A percentile compares a stretch with the other conserved stretches of the same genome.
Conservation (phyloP, 2,113 vertebrate species). For the Pholis gunnellus region DNA sequence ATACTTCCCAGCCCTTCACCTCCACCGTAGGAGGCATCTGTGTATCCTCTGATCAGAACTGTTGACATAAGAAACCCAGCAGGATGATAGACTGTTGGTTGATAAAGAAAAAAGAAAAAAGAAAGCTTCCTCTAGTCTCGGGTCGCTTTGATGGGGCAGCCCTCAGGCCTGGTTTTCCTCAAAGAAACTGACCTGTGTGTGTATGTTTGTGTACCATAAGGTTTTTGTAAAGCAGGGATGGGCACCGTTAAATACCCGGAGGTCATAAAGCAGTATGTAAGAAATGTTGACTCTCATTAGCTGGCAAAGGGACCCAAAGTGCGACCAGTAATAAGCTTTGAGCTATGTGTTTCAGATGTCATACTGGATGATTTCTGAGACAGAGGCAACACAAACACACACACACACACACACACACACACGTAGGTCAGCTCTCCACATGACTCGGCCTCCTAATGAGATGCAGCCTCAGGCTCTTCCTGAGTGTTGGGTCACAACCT, state of each 20-base stretch:
- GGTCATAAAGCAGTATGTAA: constrained; percentile 44
- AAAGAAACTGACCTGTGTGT: constrained; percentile 24
- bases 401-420: background rate
- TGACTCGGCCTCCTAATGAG: constrained; percentile 57
- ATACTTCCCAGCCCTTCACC: background rate
- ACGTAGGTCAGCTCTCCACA: constrained; percentile 36
- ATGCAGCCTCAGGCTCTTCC: constrained; percentile 61
- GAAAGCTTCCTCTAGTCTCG: constrained; percentile 31
- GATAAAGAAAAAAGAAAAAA: constrained; percentile 3
- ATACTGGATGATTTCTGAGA: constrained; percentile 19
- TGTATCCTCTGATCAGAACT: background rate
- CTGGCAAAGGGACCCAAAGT: background rate
- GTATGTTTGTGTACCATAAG: background rate
- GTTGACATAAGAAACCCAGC: constrained; percentile 11
- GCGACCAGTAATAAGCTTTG: constrained; percentile 13
- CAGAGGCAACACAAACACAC: background rate
- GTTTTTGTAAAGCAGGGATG: background rate
- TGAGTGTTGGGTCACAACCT: constrained; percentile 57
- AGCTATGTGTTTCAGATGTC: constrained; percentile 35
- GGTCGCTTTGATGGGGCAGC: constrained; percentile 59
- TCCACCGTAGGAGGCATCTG: background rate
- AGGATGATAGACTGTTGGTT: constrained; percentile 5
- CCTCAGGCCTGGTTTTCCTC: constrained; percentile 11
- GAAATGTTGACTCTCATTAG: constrained; percentile 56
- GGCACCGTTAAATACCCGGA: constrained; percentile 36